Percentiles rank a stretch among this genome's conserved stretches.
These are phyloP conservation scores for Erpornis zantholeuca DNA, from an alignment of 2,113 vertebrate species.

Conservation along the genomic window DNA sequence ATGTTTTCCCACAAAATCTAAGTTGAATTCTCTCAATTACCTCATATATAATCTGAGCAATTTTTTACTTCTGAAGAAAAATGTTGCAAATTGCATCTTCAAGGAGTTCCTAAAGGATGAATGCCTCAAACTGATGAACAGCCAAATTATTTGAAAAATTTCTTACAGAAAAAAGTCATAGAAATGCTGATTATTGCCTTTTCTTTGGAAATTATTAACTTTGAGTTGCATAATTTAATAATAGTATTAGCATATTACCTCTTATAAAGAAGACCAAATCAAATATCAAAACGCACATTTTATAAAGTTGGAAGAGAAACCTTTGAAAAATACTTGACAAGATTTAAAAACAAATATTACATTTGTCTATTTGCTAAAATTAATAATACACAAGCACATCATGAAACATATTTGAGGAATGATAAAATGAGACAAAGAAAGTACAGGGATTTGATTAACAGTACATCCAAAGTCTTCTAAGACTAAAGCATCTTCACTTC, in stretches of 20 bases:
- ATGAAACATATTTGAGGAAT: background rate
- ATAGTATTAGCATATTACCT: background rate
- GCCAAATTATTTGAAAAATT: background rate
- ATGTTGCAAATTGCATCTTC: background rate
- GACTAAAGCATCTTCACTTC: background rate
- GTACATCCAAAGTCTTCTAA: background rate
- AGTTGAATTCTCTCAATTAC: background rate
- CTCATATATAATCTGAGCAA: background rate
- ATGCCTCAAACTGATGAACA: background rate
- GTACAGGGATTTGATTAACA: background rate
- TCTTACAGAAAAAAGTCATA: background rate
- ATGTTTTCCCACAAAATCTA: background rate
- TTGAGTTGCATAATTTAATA: background rate
- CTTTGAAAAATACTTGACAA: background rate
- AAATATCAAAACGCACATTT: background rate
- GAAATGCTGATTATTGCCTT: conserved; percentile 6
- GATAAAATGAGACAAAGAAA: background rate
- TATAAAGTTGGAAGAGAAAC: background rate
- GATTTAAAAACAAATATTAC: background rate
- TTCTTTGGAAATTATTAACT: background rate
- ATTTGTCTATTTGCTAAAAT: background rate
- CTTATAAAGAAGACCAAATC: background rate
- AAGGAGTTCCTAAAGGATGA: background rate
- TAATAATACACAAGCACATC: background rate
- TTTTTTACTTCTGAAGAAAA: conserved; percentile 5